Base-by-base conservation (phyloP, 2,888 invertebrate genomes). In the Opisthograptis luteolata region DNA sequence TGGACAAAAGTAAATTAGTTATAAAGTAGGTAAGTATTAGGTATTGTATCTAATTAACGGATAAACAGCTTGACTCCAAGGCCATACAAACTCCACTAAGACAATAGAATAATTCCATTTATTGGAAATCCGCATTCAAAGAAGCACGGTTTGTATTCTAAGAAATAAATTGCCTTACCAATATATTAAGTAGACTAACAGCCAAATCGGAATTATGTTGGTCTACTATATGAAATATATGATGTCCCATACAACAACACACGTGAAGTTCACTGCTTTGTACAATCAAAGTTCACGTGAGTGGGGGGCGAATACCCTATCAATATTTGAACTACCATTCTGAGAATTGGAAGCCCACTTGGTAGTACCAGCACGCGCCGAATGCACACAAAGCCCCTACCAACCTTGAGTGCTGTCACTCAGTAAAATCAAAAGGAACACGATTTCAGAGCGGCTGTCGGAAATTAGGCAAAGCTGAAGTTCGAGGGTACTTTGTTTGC, bases 371-470 rank as follows among this genome's bases (percentile, higher is more conserved):
- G 39, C 37, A 43, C 37, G 32, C 37, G 34, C 7, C 47, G 22
- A 37, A 22, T 6, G 24, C 13, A 10, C 13, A 31, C 24, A 37
- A 20, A 22, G 41, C 22, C 41, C 7, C 41, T 20, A 12, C 15
- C 22, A 27, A 15, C 50, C 50, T 45, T 45, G 50, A 40, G 39
- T 12, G 48, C 28, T 47, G 62, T 56, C 60, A 55, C 48, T 58
- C 59, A 49, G 55, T 41, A 45, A 55, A 65, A 68, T 70, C 62
- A 64, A 70, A 68, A 62, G 55, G 59, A 68, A 67, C 62, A 69
- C 55, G 50, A 57, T 42, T n/a, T n/a, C n/a, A n/a, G 40, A 42
- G 14, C 24, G 32, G 48, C 30, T 44, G 45, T 44, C 52, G 53
- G 46, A 55, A 66, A 66, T 59, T 56, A 55, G 52, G 32, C 48